A percentile compares a stretch with the other conserved stretches of the same genome.
phyloP scores from a whole-genome alignment of 2,888 invertebrate genomes.

The Melanostoma scalare region DNA sequence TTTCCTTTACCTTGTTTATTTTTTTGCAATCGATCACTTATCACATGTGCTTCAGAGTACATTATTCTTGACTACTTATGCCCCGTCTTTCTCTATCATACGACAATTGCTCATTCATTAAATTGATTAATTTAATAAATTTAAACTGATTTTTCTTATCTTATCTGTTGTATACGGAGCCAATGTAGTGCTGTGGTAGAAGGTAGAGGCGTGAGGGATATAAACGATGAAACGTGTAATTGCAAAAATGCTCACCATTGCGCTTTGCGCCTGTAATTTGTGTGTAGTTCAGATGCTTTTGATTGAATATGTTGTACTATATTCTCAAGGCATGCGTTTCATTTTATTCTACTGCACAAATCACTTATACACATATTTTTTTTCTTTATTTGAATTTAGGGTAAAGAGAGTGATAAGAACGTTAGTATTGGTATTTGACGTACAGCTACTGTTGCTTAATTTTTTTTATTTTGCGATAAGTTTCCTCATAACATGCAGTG shows the following conservation, averaged over 20 bases:
- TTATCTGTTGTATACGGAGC: constrained; percentile 37
- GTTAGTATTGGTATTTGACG: background rate
- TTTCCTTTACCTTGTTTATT: background rate
- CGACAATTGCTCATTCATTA: constrained; percentile 47
- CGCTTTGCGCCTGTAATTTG: background rate
- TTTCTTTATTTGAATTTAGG: background rate
- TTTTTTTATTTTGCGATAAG: constrained; percentile 19
- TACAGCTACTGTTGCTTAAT: constrained; percentile 17
- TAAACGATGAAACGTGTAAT: constrained; percentile 21
- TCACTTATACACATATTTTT: background rate
- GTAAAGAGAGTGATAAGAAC: background rate
- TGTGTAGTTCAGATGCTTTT: constrained; percentile 3
- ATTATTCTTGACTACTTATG: too few species aligned
- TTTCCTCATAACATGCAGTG: constrained; percentile 10
- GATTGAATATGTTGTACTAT: constrained; percentile 38
- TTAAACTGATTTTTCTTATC: constrained; percentile 41
- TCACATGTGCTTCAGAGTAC: constrained; percentile 8
- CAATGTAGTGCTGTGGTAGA: background rate
- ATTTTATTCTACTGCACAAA: constrained; percentile 4
- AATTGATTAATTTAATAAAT: constrained; percentile 47
- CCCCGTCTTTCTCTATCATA: background rate
- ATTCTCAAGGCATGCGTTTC: constrained; percentile 32
- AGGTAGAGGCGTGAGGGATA: background rate
- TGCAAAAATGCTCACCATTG: constrained; percentile 10
- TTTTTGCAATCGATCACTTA: constrained; percentile 18